Evolutionary conservation across 1,140 invertebrate species (phyloP).

Genomic region (Ceratina calcarata): DNA sequence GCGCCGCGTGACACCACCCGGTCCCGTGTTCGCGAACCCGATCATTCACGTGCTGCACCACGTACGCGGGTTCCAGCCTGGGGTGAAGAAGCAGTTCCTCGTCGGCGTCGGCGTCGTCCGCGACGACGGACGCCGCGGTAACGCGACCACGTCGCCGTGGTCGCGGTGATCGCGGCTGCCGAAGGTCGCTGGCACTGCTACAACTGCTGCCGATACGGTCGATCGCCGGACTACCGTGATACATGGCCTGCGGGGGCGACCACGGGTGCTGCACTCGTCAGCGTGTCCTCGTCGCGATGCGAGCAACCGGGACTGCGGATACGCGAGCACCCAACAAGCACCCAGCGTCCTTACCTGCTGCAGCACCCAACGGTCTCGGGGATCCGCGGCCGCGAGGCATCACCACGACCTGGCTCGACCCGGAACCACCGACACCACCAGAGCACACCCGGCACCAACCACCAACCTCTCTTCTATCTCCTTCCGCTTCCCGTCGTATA

Average conservation of each 20-base stretch:
- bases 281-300: constrained; percentile 54
- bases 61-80: constrained; percentile 47
- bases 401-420: constrained; percentile 54
- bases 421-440: constrained; percentile 49
- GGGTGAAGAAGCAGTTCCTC: constrained; percentile 27
- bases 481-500: neutral
- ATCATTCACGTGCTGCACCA: constrained; percentile 44
- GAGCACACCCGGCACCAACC: constrained; percentile 44
- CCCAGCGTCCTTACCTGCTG: constrained; percentile 57
- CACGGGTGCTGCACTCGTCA: constrained; percentile 63
- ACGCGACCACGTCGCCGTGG: constrained; percentile 33
- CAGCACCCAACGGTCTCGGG: constrained; percentile 57
- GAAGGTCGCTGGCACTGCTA: constrained; percentile 56
- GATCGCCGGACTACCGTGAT: constrained; percentile 55
- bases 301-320: constrained; percentile 36
- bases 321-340: constrained; percentile 26
- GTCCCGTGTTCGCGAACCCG: neutral
- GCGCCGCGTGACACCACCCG: constrained; percentile 35
- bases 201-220: constrained; percentile 60
- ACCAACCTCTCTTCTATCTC: constrained; percentile 24
- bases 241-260: constrained; percentile 65
- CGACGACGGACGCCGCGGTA: constrained; percentile 41
- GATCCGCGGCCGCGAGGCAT: constrained; percentile 61
- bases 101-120: constrained; percentile 49
- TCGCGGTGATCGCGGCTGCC: constrained; percentile 51